Percentiles rank a stretch among this genome's conserved stretches.
phyloP scores from a whole-genome alignment of 2,888 invertebrate species.

The Philereme transversata region DNA sequence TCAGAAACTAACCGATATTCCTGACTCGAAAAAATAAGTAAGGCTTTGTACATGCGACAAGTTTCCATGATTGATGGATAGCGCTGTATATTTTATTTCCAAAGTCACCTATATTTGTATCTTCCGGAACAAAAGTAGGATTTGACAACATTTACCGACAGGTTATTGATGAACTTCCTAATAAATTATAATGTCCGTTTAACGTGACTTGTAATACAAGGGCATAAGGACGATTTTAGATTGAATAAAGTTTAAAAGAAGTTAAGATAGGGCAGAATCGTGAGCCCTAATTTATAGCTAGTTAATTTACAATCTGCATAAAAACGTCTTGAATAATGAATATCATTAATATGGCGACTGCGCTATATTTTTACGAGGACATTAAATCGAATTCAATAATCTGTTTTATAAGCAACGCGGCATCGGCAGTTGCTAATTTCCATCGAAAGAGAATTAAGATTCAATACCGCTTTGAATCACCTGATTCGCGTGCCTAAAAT shows the following conservation, averaged over 20 bases:
- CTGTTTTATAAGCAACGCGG: conserved; percentile 46
- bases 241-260: conserved; percentile 20
- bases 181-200: background rate
- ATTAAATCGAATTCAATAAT: conserved; percentile 50
- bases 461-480: conserved; percentile 44
- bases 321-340: conserved; percentile 30
- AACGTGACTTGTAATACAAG: conserved; percentile 1
- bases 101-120: conserved; percentile 30
- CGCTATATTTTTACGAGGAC: conserved; percentile 42
- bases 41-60: conserved; percentile 22
- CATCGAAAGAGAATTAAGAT: conserved; percentile 55
- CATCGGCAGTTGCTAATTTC: conserved; percentile 43
- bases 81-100: conserved; percentile 43
- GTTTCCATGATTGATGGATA: conserved; percentile 46
- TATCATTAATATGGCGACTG: conserved; percentile 30
- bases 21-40: conserved; percentile 28
- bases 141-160: conserved; percentile 26
- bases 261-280: conserved; percentile 4
- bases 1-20: conserved; percentile 7
- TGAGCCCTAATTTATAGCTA: conserved; percentile 25
- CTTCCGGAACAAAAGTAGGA: conserved; percentile 25
- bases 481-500: conserved; percentile 58
- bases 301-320: conserved; percentile 26
- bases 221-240: conserved; percentile 5
- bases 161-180: conserved; percentile 28